Evolutionary conservation across 2,888 invertebrate species (phyloP).

Genomic region (Anticlea derivata): DNA sequence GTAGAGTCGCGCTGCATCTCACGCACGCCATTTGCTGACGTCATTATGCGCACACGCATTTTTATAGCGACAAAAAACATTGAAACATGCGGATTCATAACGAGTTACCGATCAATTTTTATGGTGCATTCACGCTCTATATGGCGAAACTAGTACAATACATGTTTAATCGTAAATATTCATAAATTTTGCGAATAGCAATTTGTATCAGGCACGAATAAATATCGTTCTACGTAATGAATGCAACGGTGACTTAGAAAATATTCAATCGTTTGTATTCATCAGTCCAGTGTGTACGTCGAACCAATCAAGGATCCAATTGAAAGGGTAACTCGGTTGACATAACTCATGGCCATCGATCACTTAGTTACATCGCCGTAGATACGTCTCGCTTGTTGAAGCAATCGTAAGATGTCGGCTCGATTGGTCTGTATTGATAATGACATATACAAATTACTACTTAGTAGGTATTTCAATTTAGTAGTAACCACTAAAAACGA

Average conservation of each 20-base stretch:
- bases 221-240: conserved; percentile 34
- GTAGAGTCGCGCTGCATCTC: conserved; percentile 66
- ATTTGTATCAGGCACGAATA: conserved; percentile 38
- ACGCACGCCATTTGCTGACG: conserved; percentile 57
- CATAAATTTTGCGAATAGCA: conserved; percentile 25
- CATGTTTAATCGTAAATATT: conserved; percentile 25
- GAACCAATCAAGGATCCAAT: conserved; percentile 80
- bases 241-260: conserved; percentile 52
- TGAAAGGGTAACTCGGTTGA: conserved; percentile 81
- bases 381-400: conserved; percentile 75
- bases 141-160: conserved; percentile 46
- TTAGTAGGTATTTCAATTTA: too few relatives aligned
- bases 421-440: conserved; percentile 60
- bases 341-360: conserved; percentile 76
- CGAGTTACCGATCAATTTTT: conserved; percentile 58
- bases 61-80: conserved; percentile 61
- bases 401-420: conserved; percentile 53
- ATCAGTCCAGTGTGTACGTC: conserved; percentile 72
- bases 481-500: too few relatives aligned
- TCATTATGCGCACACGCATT: conserved; percentile 72
- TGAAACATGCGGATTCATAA: conserved; percentile 55
- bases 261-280: conserved; percentile 73
- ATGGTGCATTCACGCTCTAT: conserved; percentile 53
- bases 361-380: conserved; percentile 62
- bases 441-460: too few relatives aligned